These are phyloP conservation scores for Apodemus agrarius DNA, from an alignment of 2,797 vertebrate genomes.

Conservation along the genomic window DNA sequence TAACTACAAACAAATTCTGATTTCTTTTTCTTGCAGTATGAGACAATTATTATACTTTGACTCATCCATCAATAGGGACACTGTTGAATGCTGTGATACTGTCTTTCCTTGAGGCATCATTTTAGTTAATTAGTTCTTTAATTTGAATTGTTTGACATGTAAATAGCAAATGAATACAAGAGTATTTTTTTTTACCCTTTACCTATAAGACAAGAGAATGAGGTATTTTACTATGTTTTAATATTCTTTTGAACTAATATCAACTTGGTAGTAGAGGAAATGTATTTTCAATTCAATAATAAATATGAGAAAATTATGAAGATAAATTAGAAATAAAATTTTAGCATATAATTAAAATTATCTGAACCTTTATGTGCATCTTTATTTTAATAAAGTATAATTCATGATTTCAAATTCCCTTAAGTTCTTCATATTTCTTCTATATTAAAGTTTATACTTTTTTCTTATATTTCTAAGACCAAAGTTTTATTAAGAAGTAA, in stretches of 20 bases:
- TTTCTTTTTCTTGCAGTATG: constrained; percentile 25
- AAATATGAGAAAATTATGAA: constrained; percentile 57
- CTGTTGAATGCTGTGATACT: constrained; percentile 27
- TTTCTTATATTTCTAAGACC: constrained; percentile 40
- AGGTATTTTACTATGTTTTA: constrained; percentile 50
- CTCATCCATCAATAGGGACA: neutral
- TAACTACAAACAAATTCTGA: constrained; percentile 21
- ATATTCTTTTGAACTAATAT: constrained; percentile 25
- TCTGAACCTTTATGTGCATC: constrained; percentile 26
- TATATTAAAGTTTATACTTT: constrained; percentile 47
- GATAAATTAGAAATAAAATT: constrained; percentile 61
- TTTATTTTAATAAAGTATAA: constrained; percentile 56
- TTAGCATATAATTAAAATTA: constrained; percentile 38
- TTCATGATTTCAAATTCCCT: constrained; percentile 22
- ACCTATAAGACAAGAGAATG: constrained; percentile 35
- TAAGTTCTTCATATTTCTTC: constrained; percentile 21
- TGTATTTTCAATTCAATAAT: constrained; percentile 60
- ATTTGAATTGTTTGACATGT: constrained; percentile 39
- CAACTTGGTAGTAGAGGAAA: constrained; percentile 55
- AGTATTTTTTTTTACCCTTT: constrained; percentile 39
- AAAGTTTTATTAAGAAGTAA: constrained; percentile 32
- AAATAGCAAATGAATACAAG: constrained; percentile 40
- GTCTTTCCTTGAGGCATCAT: constrained; percentile 35
- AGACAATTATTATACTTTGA: constrained; percentile 11
- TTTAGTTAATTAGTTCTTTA: constrained; percentile 59